phyloP scores from a whole-genome alignment of 2,113 vertebrate genomes.

The Hystrix cristata region DNA sequence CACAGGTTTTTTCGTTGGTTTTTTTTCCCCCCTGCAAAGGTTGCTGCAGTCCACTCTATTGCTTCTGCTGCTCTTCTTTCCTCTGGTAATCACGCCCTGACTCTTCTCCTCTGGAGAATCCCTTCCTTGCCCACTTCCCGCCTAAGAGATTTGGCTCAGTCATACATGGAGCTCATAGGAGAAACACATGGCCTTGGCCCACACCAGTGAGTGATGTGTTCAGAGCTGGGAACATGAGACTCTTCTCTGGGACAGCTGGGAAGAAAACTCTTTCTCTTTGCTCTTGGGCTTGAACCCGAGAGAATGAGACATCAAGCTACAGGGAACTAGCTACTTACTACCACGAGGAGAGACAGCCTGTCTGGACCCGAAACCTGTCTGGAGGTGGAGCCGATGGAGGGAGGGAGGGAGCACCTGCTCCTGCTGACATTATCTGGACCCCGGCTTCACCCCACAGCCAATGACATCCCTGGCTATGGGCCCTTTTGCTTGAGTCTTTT shows the following conservation, averaged over 20 bases:
- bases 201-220: not conserved
- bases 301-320: rapidly evolving
- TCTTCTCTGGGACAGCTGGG: not conserved
- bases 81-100: not conserved
- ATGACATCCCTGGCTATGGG: not conserved
- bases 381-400: not conserved
- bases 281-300: not conserved
- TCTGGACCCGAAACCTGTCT: not conserved
- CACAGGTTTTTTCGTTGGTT: not conserved
- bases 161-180: not conserved
- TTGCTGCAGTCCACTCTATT: rapidly evolving
- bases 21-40: not conserved
- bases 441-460: not conserved
- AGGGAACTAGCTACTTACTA: not conserved
- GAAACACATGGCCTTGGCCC: not conserved
- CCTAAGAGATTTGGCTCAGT: not conserved
- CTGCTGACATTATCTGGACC: not conserved
- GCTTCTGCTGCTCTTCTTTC: not conserved
- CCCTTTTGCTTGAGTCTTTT: not conserved
- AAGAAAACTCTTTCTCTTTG: not conserved
- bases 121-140: not conserved
- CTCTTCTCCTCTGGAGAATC: not conserved
- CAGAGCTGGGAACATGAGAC: not conserved
- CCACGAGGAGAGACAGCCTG: not conserved
- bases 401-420: not conserved